Evolutionary conservation across 2,888 invertebrate genomes (phyloP), one percentile per base, ranked within the genome.

Genomic region (Ornithoptera priamus): DNA sequence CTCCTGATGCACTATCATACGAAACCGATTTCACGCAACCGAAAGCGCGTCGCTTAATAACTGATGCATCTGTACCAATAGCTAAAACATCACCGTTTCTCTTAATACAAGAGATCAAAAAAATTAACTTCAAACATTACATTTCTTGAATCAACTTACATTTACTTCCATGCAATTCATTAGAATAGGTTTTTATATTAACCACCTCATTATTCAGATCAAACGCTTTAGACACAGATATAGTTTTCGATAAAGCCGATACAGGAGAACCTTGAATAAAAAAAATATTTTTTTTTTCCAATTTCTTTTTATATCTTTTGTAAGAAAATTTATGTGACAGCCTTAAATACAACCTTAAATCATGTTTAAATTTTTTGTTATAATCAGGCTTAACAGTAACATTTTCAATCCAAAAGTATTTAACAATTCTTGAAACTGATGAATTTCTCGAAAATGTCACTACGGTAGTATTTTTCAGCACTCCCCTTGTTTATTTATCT

Each of bases 1-100:
- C 72, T 1, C 72, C 72, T 56, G 71, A 74, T 70, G 72, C 75
- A 2, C 74, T 74, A 36, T 91, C 90, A 60, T 74, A 86, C 0
- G 91, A 87, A 15, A 77, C 72, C 0, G 89, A 83, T 72, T 89
- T 90, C 39, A 70, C 70, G 0, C 68, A 64, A 0, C 76, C 72
- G 63, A 81, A 87, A 62, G 77, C 78, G 65, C 73, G 76, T 18
- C 85, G 80, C 72, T 79, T 86, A 5, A 70, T 69, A 0, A 6
- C 72, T 17, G 71, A 73, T 0, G 76, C 65, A 1, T 89, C 87
- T 0, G 85, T 80, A 71, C 81, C 84, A 22, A 81, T 69, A 20
- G 85, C 90, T 90, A 66, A 8, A 39, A 39, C 10, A 39, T 39
- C 10, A 39, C 8, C 10, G 39, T 39, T 39, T 39, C 10, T 39